Evolutionary conservation across 2,888 invertebrate species (phyloP).

Genomic region (Andricus quercusramuli): DNA sequence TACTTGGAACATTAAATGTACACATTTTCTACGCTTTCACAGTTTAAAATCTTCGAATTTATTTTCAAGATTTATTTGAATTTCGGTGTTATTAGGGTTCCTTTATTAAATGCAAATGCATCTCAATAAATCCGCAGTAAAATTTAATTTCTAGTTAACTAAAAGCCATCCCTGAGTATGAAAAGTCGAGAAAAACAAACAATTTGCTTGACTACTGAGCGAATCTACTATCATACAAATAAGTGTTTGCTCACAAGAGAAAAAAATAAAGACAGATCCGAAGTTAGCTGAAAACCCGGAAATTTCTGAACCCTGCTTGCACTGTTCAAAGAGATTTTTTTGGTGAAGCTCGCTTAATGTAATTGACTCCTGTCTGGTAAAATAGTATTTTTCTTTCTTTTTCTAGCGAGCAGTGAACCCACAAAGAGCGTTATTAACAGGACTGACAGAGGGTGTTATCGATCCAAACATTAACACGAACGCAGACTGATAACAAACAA

Average conservation of each 20-base stretch:
- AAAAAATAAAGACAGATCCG: conserved; percentile 24
- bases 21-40: too few species aligned
- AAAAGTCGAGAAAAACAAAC: not conserved
- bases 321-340: conserved; percentile 19
- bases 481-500: conserved; percentile 20
- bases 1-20: too few species aligned
- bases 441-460: conserved; percentile 30
- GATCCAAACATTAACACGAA: conserved; percentile 13
- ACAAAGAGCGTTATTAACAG: conserved; percentile 26
- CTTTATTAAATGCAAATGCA: too few species aligned
- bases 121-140: not conserved
- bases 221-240: not conserved
- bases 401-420: conserved; percentile 17
- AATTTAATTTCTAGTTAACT: not conserved
- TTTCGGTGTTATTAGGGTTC: too few species aligned
- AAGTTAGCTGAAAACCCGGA: conserved; percentile 37
- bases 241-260: not conserved
- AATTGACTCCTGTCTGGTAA: conserved; percentile 29
- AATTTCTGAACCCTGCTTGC: conserved; percentile 18
- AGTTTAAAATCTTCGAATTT: too few species aligned
- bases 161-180: not conserved
- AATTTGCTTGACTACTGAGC: not conserved
- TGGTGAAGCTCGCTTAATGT: conserved; percentile 22
- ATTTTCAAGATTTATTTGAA: too few species aligned
- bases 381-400: conserved; percentile 19